phyloP scores from a whole-genome alignment of 2,113 vertebrate species.

The Gallinago jamesoni region DNA sequence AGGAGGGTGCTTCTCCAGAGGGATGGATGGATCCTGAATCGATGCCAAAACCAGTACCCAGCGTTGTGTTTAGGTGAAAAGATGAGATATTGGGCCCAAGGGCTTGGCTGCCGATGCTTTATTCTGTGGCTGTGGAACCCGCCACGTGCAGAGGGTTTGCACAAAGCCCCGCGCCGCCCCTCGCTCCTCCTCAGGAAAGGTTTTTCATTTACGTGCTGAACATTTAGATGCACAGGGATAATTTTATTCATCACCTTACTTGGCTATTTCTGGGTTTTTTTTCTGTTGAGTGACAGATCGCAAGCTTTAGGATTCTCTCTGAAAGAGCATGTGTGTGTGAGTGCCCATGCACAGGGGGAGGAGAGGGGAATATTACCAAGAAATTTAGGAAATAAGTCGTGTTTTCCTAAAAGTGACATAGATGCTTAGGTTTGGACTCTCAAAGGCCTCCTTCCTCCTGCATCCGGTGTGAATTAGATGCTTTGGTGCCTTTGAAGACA shows the following conservation, averaged over 20 bases:
- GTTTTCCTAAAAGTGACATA: neutral
- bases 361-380: neutral
- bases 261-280: neutral
- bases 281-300: neutral
- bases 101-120: neutral
- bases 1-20: neutral
- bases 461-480: neutral
- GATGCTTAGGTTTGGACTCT: neutral
- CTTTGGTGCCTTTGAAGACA: accelerated
- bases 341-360: neutral
- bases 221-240: neutral
- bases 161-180: neutral
- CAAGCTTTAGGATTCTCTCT: neutral
- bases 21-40: neutral
- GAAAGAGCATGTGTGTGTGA: neutral
- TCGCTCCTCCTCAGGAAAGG: neutral
- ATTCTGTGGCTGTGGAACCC: neutral
- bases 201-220: neutral
- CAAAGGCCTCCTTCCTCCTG: neutral
- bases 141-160: neutral
- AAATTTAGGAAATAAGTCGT: neutral
- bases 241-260: neutral
- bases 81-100: neutral
- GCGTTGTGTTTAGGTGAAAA: neutral
- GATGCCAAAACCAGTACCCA: neutral